phyloP scores from a whole-genome alignment of 1,140 invertebrate genomes.

The Pinna nobilis region DNA sequence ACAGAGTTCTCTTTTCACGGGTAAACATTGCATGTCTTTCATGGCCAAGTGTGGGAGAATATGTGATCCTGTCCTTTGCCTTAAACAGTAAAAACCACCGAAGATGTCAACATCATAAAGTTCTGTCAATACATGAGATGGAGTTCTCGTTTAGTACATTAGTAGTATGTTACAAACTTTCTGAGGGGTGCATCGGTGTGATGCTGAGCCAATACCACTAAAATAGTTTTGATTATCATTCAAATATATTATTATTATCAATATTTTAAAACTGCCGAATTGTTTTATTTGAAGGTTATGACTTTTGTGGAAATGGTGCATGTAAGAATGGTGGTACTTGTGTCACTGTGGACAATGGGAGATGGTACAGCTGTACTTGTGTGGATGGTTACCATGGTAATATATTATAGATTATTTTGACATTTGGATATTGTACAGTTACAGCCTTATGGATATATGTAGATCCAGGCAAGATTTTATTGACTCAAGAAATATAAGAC shows the following conservation, averaged over 20 bases:
- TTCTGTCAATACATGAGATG: too few relatives aligned
- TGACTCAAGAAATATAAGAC: too few relatives aligned
- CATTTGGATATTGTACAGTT: not conserved
- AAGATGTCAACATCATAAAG: too few relatives aligned
- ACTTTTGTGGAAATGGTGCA: not conserved
- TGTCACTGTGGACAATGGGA: not conserved
- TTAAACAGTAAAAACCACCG: too few relatives aligned
- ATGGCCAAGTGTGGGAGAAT: too few relatives aligned
- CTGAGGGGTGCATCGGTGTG: too few relatives aligned
- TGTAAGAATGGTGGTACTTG: constrained; percentile 36
- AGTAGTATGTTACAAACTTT: too few relatives aligned
- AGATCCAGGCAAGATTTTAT: not conserved
- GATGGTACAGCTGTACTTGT: constrained; percentile 31
- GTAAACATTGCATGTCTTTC: too few relatives aligned
- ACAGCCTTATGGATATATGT: not conserved
- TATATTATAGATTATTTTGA: not conserved
- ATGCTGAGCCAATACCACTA: too few relatives aligned
- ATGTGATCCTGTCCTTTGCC: too few relatives aligned
- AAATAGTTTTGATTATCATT: not conserved
- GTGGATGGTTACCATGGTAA: constrained; percentile 22
- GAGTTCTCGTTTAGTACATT: too few relatives aligned
- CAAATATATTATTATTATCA: not conserved
- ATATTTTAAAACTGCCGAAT: not conserved
- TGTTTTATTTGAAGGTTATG: constrained; percentile 4
- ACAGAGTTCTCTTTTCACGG: too few relatives aligned